These are phyloP conservation scores for Helogale parvula DNA, from an alignment of 2,113 vertebrate genomes.

Conservation along the genomic window DNA sequence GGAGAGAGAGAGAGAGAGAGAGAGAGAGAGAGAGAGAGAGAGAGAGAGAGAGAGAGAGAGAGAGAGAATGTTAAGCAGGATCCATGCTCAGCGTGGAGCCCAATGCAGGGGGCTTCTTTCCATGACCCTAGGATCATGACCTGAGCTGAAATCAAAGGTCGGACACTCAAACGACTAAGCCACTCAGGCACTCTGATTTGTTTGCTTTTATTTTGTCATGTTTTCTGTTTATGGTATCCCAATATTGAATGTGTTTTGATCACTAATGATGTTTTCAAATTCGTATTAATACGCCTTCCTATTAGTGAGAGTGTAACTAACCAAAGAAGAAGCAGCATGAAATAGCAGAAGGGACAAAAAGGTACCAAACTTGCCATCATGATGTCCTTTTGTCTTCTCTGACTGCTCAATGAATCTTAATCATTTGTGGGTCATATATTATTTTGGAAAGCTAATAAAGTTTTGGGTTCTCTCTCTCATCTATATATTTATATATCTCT, in stretches of 20 bases:
- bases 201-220: background rate
- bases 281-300: background rate
- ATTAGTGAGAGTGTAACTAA: background rate
- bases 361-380: background rate
- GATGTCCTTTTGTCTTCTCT: background rate
- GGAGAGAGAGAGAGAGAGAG: no score
- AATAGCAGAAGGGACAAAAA: background rate
- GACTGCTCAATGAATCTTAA: background rate
- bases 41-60: no score
- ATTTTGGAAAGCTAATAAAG: background rate
- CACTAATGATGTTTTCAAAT: background rate
- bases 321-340: background rate
- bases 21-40: no score
- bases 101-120: no score
- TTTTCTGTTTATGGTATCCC: background rate
- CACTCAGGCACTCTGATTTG: no score
- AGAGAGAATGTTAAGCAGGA: no score
- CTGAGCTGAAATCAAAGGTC: no score
- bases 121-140: no score
- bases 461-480: background rate
- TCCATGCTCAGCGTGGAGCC: no score
- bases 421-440: background rate
- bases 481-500: background rate
- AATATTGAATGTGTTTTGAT: background rate
- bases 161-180: no score